Conservation (phyloP, 1,140 invertebrate genomes). For the Diabrotica undecimpunctata region DNA sequence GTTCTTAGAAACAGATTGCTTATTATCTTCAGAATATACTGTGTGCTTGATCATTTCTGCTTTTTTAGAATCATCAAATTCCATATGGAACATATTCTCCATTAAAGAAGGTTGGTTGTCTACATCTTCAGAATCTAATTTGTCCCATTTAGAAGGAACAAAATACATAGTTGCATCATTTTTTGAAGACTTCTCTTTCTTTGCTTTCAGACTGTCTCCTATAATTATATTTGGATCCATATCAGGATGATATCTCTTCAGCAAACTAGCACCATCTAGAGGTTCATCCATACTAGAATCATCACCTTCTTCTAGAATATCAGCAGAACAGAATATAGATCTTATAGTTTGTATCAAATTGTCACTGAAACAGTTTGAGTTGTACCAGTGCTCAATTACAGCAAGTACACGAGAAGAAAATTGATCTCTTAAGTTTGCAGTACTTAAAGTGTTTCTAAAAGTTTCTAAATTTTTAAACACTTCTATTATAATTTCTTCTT, state of each 20-base stretch:
- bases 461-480: conserved; percentile 5
- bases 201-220: neutral
- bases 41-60: too few relatives aligned
- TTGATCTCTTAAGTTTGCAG: neutral
- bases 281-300: conserved; percentile 39
- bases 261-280: conserved; percentile 43
- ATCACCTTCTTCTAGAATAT: conserved; percentile 22
- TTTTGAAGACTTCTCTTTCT: conserved; percentile 10
- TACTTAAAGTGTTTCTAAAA: neutral
- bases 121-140: conserved; percentile 77
- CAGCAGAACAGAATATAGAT: neutral
- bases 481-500: neutral
- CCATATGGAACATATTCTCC: conserved; percentile 70
- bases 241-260: conserved; percentile 34
- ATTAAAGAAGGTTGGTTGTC: conserved; percentile 84
- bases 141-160: conserved; percentile 92
- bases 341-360: conserved; percentile 76
- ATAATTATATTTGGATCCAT: conserved; percentile 18
- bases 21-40: neutral
- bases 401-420: conserved; percentile 72
- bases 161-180: conserved; percentile 55
- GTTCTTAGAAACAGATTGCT: too few relatives aligned
- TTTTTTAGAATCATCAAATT: conserved; percentile 23
- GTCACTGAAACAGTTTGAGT: conserved; percentile 92
- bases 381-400: conserved; percentile 93